phyloP scores from a whole-genome alignment of 1,140 invertebrate species.

The Idris sp. region DNA sequence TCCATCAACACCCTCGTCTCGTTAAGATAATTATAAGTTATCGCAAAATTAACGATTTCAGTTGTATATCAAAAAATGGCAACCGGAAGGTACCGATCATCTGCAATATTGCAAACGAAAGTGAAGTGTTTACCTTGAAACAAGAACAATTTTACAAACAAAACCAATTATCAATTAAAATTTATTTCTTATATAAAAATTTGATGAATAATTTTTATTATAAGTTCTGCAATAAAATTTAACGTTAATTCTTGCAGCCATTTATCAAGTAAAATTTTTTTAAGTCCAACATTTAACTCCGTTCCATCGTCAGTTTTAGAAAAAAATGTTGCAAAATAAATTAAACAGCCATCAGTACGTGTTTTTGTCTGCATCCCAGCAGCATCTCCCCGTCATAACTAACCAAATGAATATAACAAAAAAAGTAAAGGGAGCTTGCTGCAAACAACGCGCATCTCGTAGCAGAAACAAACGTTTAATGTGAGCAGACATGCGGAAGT shows the following conservation, averaged over 20 bases:
- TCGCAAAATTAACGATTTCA: slow-evolving; percentile 26
- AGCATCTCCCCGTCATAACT: slow-evolving; percentile 13
- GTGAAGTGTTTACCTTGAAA: no score
- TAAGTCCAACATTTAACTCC: no score
- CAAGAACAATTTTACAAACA: no score
- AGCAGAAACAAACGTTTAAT: slow-evolving; percentile 70
- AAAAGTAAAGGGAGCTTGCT: slow-evolving; percentile 29
- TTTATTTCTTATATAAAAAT: no score
- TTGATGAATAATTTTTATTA: no score
- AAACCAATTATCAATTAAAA: no score
- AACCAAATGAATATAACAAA: slow-evolving; percentile 15
- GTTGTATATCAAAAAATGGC: slow-evolving; percentile 4
- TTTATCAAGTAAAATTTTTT: no score
- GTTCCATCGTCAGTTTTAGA: no score
- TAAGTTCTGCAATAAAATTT: no score
- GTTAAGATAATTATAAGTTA: slow-evolving; percentile 43
- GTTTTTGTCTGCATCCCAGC: no score
- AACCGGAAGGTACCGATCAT: slow-evolving; percentile 12
- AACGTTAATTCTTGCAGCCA: no score
- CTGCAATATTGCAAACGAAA: no score
- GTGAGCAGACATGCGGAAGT: slow-evolving; percentile 68
- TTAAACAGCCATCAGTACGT: slow-evolving; percentile 6
- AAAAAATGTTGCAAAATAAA: background rate
- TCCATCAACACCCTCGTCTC: slow-evolving; percentile 62
- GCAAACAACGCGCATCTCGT: slow-evolving; percentile 41